Conservation (phyloP, 2,113 vertebrate species). For the Microcebus murinus region DNA sequence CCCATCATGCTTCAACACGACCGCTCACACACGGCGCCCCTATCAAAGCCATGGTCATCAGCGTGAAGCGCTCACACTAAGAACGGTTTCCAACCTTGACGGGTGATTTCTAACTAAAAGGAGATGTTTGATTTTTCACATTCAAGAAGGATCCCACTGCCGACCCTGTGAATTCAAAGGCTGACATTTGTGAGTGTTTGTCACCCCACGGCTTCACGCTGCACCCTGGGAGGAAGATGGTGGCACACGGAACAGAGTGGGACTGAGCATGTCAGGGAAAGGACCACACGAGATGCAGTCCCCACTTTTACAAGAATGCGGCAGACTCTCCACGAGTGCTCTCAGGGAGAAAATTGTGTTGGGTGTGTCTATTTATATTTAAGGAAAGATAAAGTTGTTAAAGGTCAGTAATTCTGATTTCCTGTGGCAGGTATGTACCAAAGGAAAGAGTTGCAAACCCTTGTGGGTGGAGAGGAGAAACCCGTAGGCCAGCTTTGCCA, state of each 20-base stretch:
- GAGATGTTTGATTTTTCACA: background rate
- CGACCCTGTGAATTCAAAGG: background rate
- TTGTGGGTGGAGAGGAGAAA: background rate
- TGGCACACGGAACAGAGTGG: background rate
- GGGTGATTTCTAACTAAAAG: background rate
- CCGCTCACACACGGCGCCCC: rapidly evolving
- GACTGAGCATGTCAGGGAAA: rapidly evolving
- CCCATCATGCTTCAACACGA: rapidly evolving
- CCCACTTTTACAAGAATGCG: background rate
- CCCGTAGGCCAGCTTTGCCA: background rate
- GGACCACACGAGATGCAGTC: rapidly evolving
- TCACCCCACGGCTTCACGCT: rapidly evolving
- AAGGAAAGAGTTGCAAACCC: background rate
- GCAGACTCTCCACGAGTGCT: background rate
- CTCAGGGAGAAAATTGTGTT: background rate
- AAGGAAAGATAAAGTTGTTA: background rate
- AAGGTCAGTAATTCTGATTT: background rate
- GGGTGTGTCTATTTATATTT: background rate
- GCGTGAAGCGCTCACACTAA: background rate
- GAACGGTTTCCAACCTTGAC: background rate
- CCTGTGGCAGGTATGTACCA: background rate
- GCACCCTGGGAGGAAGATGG: background rate
- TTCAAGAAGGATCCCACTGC: background rate
- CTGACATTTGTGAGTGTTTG: background rate
- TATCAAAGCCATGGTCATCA: background rate